These are phyloP conservation scores for Luperina nickerlii DNA, from an alignment of 2,888 invertebrate genomes.

Conservation along the genomic window DNA sequence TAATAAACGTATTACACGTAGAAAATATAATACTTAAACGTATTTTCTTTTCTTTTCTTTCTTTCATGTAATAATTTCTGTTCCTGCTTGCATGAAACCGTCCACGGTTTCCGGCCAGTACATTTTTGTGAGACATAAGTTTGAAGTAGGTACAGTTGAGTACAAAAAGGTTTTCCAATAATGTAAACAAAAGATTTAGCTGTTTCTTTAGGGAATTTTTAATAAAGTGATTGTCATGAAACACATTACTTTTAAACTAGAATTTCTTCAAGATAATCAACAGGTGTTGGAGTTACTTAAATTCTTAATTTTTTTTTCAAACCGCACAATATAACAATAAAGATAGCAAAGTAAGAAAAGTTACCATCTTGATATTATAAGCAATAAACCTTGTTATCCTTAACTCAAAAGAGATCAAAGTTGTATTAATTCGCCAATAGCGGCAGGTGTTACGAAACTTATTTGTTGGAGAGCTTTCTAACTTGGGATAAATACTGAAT, in stretches of 20 bases:
- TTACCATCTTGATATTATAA: slow-evolving; percentile 29
- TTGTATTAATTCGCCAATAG: slow-evolving; percentile 70
- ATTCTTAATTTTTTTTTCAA: neutral
- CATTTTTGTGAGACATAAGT: neutral
- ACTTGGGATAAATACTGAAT: slow-evolving; percentile 65
- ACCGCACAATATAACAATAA: too few relatives aligned
- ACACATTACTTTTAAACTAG: neutral
- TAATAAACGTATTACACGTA: too few relatives aligned
- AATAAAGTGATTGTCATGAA: too few relatives aligned
- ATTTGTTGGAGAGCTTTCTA: slow-evolving; percentile 63
- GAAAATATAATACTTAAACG: too few relatives aligned
- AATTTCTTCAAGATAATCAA: neutral
- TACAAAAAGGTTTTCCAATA: neutral
- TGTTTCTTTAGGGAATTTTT: neutral
- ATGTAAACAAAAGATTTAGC: neutral
- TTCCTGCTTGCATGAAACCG: slow-evolving; percentile 35
- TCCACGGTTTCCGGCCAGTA: slow-evolving; percentile 25
- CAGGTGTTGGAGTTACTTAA: neutral
- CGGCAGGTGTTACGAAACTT: slow-evolving; percentile 70
- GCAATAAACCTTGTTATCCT: slow-evolving; percentile 48
- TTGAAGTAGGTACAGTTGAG: neutral
- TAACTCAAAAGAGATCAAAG: slow-evolving; percentile 66
- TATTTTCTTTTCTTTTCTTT: too few relatives aligned
- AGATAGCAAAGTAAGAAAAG: neutral
- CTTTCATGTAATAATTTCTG: slow-evolving; percentile 58